Evolutionary conservation across 2,888 invertebrate species (phyloP).

Genomic region (Sphecodes monilicornis): DNA sequence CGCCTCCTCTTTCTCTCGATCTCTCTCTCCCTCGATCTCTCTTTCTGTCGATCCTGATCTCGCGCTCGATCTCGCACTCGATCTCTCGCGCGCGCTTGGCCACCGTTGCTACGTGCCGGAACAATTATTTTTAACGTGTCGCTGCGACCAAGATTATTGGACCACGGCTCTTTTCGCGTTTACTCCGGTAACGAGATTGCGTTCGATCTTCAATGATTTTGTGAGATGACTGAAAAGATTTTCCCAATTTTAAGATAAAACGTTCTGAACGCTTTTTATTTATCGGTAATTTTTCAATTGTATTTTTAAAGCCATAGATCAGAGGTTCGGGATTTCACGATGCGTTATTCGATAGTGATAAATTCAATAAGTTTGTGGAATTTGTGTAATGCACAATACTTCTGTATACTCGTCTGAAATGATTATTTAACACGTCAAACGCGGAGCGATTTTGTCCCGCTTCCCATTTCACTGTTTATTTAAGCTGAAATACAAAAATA

Average conservation of each 20-base stretch:
- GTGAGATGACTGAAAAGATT: too few species aligned
- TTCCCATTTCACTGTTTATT: too few species aligned
- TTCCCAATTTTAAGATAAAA: background rate
- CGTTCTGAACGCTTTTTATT: background rate
- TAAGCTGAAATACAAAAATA: too few species aligned
- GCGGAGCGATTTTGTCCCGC: too few species aligned
- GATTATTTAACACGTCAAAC: too few species aligned
- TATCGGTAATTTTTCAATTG: too few species aligned
- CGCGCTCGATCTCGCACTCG: background rate
- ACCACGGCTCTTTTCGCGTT: background rate
- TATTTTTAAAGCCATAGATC: too few species aligned
- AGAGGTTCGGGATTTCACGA: too few species aligned
- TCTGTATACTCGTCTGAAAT: too few species aligned
- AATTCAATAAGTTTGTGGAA: too few species aligned
- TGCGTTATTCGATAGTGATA: too few species aligned
- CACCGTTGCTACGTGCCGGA: slow-evolving; percentile 11
- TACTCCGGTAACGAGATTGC: background rate
- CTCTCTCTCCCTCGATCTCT: background rate
- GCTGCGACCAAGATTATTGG: background rate
- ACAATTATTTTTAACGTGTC: slow-evolving; percentile 30
- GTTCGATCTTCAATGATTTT: background rate
- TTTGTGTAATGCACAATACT: too few species aligned
- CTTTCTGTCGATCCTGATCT: background rate
- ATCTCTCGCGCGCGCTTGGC: slow-evolving; percentile 2
- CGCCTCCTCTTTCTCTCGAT: background rate